A percentile compares a stretch with the other conserved stretches of the same genome.
phyloP scores from a whole-genome alignment of 2,797 vertebrate species.

The Alfaro cultratus region DNA sequence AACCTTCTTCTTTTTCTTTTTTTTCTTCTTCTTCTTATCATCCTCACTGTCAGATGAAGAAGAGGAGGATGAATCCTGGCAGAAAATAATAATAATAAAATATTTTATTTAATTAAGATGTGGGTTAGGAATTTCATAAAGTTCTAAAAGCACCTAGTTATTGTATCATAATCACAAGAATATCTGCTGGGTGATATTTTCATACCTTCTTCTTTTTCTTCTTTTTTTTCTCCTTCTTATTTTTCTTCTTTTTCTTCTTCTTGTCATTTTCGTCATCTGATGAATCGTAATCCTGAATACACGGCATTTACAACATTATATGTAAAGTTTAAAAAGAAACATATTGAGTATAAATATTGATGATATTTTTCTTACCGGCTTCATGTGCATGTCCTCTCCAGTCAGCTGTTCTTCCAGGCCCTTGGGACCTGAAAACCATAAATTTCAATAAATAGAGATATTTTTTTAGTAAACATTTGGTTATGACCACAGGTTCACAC shows the following conservation, averaged over 20 bases:
- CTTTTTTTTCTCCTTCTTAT: conserved; percentile 50
- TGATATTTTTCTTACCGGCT: conserved; percentile 21
- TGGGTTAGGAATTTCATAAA: neutral
- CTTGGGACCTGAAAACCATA: conserved; percentile 28
- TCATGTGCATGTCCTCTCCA: neutral
- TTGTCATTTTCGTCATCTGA: conserved; percentile 36
- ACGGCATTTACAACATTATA: neutral
- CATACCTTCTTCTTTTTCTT: conserved; percentile 32
- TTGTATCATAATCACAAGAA: neutral
- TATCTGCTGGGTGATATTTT: neutral
- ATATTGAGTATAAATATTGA: neutral
- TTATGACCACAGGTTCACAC: neutral
- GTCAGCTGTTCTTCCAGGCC: neutral
- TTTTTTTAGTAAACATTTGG: neutral
- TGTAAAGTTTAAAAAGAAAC: neutral
- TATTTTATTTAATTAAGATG: neutral
- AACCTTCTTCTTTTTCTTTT: conserved; percentile 34
- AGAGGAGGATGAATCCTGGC: conserved; percentile 55
- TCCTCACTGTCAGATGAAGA: conserved; percentile 59
- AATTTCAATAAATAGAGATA: neutral
- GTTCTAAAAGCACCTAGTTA: neutral
- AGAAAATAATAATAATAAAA: neutral
- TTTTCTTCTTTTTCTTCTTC: conserved; percentile 53
- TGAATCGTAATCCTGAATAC: conserved; percentile 35
- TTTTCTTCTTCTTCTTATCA: conserved; percentile 46